Evolutionary conservation across 2,888 invertebrate species (phyloP).

Genomic region (Cyclophora albipunctata): DNA sequence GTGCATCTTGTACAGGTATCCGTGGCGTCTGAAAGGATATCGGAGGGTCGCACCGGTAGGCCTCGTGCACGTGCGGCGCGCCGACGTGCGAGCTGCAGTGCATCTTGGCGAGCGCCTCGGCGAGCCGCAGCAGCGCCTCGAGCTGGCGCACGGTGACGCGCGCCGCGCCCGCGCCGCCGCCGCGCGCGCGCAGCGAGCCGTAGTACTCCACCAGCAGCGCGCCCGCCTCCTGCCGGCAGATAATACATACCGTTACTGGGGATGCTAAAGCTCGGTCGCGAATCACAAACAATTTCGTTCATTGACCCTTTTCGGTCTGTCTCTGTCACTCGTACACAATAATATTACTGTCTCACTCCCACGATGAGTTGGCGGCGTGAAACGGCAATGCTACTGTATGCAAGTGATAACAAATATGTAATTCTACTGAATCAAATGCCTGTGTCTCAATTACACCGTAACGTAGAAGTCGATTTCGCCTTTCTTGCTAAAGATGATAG

Average conservation of each 20-base stretch:
- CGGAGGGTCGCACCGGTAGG: too few species aligned
- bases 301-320: too few species aligned
- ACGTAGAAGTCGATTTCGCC: neutral
- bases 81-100: constrained; percentile 94
- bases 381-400: too few species aligned
- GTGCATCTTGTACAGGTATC: too few species aligned
- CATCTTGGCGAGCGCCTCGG: constrained; percentile 97
- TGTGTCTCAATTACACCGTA: neutral
- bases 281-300: too few species aligned
- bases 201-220: constrained; percentile 92
- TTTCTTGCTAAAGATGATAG: neutral
- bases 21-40: too few species aligned
- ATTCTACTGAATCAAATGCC: neutral
- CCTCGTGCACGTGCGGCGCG: constrained; percentile 90
- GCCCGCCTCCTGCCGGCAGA: constrained; percentile 79
- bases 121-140: constrained; percentile 89
- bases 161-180: constrained; percentile 85
- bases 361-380: too few species aligned
- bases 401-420: neutral
- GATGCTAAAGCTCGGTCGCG: too few species aligned
- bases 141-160: constrained; percentile 95
- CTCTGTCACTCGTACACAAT: too few species aligned
- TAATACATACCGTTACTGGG: too few species aligned
- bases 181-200: constrained; percentile 88
- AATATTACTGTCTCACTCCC: too few species aligned